These are phyloP conservation scores for Setipinna tenuifilis DNA, from an alignment of 2,797 vertebrate genomes.

Conservation along the genomic window DNA sequence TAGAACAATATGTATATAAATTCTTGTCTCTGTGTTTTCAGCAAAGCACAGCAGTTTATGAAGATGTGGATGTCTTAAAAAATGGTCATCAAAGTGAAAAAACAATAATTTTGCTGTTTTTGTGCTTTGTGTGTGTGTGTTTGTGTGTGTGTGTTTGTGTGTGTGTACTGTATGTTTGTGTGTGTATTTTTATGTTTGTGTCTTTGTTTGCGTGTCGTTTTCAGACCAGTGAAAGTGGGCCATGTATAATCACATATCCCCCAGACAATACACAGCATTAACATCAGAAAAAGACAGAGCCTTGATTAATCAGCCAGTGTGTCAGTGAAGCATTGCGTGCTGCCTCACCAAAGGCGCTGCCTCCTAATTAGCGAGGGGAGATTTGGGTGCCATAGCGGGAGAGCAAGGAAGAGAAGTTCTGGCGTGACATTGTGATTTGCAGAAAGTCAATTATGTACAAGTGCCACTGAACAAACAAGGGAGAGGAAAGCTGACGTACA, in stretches of 20 bases:
- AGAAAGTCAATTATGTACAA: conserved; percentile 16
- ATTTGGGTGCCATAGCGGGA: conserved; percentile 47
- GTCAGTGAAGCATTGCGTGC: conserved; percentile 56
- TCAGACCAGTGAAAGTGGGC: conserved; percentile 56
- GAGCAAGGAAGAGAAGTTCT: conserved; percentile 4
- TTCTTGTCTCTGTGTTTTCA: neutral
- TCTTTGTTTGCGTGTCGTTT: conserved; percentile 29
- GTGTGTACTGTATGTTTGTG: neutral
- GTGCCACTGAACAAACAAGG: neutral
- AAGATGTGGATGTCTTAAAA: neutral
- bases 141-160: no score
- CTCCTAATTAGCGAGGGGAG: conserved; percentile 62
- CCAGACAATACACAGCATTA: conserved; percentile 66
- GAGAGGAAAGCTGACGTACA: neutral
- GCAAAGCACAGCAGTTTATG: neutral
- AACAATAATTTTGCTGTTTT: neutral
- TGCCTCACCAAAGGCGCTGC: conserved; percentile 51
- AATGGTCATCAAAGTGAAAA: neutral
- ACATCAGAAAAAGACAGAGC: conserved; percentile 55
- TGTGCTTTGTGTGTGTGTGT: neutral
- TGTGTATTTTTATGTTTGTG: no score
- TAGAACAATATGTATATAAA: no score
- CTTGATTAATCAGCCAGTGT: conserved; percentile 67
- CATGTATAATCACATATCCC: conserved; percentile 68
- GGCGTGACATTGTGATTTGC: conserved; percentile 44